These are phyloP conservation scores for Tetramorium simillimum DNA, from an alignment of 1,140 invertebrate species.

Conservation along the genomic window DNA sequence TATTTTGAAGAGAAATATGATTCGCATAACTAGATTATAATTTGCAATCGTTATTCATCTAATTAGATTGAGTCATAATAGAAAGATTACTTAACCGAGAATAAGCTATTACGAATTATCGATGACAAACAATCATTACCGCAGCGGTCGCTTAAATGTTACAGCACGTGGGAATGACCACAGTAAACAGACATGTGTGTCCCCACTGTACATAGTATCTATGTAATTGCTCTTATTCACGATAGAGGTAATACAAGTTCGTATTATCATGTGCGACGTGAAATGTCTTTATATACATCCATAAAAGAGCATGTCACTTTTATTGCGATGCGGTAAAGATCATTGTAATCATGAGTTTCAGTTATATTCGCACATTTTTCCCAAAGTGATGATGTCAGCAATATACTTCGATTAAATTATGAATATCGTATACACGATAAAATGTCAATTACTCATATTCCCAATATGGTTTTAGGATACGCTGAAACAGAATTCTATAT, in stretches of 20 bases:
- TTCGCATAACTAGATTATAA: background rate
- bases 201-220: background rate
- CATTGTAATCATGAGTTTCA: background rate
- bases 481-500: background rate
- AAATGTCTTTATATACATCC: constrained; percentile 33
- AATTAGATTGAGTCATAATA: constrained; percentile 7
- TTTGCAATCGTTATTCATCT: background rate
- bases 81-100: constrained; percentile 5
- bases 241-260: background rate
- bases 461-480: background rate
- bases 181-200: background rate
- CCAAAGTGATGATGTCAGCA: background rate
- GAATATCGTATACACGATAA: background rate
- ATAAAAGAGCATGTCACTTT: constrained; percentile 24
- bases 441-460: background rate
- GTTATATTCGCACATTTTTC: constrained; percentile 1
- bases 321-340: constrained; percentile 28
- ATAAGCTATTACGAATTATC: constrained; percentile 6
- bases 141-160: constrained; percentile 24
- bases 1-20: background rate
- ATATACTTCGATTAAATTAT: background rate
- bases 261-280: background rate
- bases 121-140: background rate
- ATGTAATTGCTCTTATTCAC: constrained; percentile 23
- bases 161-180: background rate